Percentiles rank a stretch among this genome's conserved stretches.
phyloP scores from a whole-genome alignment of 2,888 invertebrate genomes.

The Venustoraphidia nigricollis region DNA sequence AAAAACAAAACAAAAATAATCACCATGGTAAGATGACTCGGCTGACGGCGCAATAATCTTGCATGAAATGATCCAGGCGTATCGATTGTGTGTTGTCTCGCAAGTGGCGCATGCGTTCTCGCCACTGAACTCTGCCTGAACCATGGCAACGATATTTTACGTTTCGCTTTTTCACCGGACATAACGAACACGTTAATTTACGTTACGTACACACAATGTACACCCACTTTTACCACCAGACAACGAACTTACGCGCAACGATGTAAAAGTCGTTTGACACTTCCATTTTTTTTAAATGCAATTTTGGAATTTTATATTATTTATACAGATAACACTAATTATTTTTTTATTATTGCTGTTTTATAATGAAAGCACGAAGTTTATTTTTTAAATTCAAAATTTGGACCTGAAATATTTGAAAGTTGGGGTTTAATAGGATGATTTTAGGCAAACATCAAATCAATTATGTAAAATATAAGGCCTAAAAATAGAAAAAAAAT shows the following conservation, averaged over 20 bases:
- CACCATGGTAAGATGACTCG: conserved; percentile 38
- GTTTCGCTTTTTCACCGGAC: conserved; percentile 42
- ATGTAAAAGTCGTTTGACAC: too few species aligned
- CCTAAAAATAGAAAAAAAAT: too few species aligned
- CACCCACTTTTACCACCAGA: background rate
- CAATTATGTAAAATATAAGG: too few species aligned
- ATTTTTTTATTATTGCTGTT: background rate
- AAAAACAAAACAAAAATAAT: conserved; percentile 14
- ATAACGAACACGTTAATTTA: background rate
- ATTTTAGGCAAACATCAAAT: too few species aligned
- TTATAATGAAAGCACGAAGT: background rate
- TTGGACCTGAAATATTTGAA: too few species aligned
- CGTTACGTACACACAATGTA: too few species aligned
- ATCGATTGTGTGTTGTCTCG: conserved; percentile 81
- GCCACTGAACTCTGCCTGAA: conserved; percentile 69
- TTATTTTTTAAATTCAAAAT: too few species aligned
- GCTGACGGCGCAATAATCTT: conserved; percentile 50
- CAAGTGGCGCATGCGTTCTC: conserved; percentile 55
- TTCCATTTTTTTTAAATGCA: too few species aligned
- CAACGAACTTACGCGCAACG: background rate
- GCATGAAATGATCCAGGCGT: conserved; percentile 76
- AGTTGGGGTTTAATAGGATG: too few species aligned
- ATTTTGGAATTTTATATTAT: background rate
- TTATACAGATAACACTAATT: background rate
- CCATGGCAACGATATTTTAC: conserved; percentile 84